Percentiles rank a stretch among this genome's conserved stretches.
Conservation (phyloP, 2,113 vertebrate genomes). For the Phalacrocorax carbo region DNA sequence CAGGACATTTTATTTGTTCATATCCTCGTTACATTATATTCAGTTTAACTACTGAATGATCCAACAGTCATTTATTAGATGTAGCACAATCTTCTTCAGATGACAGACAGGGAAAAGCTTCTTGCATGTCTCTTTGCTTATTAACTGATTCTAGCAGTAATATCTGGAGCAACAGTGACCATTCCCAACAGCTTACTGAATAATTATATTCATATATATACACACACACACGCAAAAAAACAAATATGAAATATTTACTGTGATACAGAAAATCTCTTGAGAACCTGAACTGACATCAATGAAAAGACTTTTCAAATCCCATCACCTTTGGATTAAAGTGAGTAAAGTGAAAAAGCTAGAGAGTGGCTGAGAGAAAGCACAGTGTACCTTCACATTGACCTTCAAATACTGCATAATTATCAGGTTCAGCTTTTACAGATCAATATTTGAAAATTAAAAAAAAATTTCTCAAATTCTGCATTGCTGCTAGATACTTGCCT, state of each 20-base stretch:
- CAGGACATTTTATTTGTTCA: background rate
- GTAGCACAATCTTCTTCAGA: background rate
- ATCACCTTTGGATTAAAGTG: background rate
- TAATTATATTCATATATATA: background rate
- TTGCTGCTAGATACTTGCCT: background rate
- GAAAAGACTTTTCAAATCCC: background rate
- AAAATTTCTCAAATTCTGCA: background rate
- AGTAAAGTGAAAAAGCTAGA: background rate
- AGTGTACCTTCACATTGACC: background rate
- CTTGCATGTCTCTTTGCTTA: background rate
- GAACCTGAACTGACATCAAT: background rate
- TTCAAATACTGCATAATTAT: background rate
- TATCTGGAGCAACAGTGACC: background rate
- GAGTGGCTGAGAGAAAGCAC: background rate
- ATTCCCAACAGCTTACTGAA: background rate
- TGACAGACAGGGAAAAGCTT: background rate
- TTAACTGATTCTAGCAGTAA: background rate
- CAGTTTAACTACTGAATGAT: background rate
- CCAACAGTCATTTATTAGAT: background rate
- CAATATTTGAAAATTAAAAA: background rate
- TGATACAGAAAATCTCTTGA: background rate
- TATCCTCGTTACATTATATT: background rate
- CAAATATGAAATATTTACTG: background rate
- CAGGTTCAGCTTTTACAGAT: background rate
- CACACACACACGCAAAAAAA: background rate